Base-by-base conservation (phyloP, 2,888 invertebrate species). In the Tanytarsus gracilentus region DNA sequence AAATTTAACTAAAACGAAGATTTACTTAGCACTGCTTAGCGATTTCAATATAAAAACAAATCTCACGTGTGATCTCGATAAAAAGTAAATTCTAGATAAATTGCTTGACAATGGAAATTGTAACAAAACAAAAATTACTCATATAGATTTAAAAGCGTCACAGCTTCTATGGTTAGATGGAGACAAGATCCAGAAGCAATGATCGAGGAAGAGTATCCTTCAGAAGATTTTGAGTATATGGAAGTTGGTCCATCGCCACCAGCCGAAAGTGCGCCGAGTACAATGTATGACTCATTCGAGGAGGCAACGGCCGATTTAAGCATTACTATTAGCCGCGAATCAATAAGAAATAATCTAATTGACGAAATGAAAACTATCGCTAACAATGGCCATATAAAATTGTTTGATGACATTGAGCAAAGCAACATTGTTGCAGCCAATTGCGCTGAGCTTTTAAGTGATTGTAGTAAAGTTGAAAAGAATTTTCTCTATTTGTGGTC, bases 211-310 rank as follows among this genome's bases (percentile, higher is more conserved):
- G 83, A 83, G 69, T 81, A 79, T 69, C 82, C 84, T 63, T 80
- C 83, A 66, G 81, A 79, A 49, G 84, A 84, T 72, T 83, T 84
- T 71, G 84, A 84, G 72, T 86, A 84, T 72, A 85, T 87, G 78
- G 85, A 86, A 71, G 85, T 84, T 67, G 87, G 87, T 61, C 85
- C 85, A 36, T 85, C 87, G 16, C 87, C 87, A 7, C 87, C 87
- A 27, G 84, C 86, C 62, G 88, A 88, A 72, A 86, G 86, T 72
- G 85, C 86, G 48, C 85, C 86, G 65, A 85, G 85, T 70, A 39
- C 58, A 9, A 82, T 86, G 77, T 87, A 87, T 75, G 88, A 88
- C 70, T 87, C 85, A 74, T 86, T 86, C 68, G 85, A 84, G 69
- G 85, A 85, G 69, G 83, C 83, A 50, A 81, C 81, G 65, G 78